phyloP scores from a whole-genome alignment of 2,797 vertebrate genomes.

The Sternarchorhynchus goeldii region DNA sequence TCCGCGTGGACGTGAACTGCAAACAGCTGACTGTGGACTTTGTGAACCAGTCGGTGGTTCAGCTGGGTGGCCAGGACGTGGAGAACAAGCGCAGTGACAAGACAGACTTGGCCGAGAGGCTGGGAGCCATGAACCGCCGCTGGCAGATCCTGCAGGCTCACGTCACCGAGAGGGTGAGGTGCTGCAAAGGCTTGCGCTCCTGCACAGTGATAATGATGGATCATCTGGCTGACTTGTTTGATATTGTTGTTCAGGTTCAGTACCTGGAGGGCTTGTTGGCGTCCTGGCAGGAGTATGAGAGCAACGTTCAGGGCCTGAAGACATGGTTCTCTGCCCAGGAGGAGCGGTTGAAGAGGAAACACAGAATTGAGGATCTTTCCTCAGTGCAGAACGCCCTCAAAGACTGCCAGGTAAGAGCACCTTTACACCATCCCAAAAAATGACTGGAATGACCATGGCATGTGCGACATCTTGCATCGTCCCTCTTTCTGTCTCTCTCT shows the following conservation, averaged over 20 bases:
- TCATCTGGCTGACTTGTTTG: neutral
- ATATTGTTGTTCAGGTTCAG: slow-evolving; percentile 81
- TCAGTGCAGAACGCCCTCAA: slow-evolving; percentile 90
- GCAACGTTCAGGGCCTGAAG: slow-evolving; percentile 83
- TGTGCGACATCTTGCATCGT: neutral
- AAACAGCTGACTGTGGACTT: slow-evolving; percentile 97
- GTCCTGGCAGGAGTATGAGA: slow-evolving; percentile 93
- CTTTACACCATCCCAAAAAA: neutral
- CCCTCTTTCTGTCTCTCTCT: neutral
- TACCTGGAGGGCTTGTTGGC: slow-evolving; percentile 86
- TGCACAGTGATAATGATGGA: neutral
- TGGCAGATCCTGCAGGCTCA: slow-evolving; percentile 91
- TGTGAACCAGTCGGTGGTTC: slow-evolving; percentile 96
- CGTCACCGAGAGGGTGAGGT: slow-evolving; percentile 48
- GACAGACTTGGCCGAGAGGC: slow-evolving; percentile 94
- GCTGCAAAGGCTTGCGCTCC: too few relatives aligned
- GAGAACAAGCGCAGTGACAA: slow-evolving; percentile 96
- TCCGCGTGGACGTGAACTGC: slow-evolving; percentile 93
- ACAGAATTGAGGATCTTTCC: slow-evolving; percentile 88
- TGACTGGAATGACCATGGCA: neutral
- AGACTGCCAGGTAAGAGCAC: slow-evolving; percentile 86
- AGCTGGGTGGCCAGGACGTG: slow-evolving; percentile 95
- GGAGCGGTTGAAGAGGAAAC: slow-evolving; percentile 84
- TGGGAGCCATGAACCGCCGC: slow-evolving; percentile 94
- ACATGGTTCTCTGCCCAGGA: slow-evolving; percentile 89